These are phyloP conservation scores for Galendromus occidentalis DNA, from an alignment of 1,140 invertebrate genomes.

Conservation along the genomic window DNA sequence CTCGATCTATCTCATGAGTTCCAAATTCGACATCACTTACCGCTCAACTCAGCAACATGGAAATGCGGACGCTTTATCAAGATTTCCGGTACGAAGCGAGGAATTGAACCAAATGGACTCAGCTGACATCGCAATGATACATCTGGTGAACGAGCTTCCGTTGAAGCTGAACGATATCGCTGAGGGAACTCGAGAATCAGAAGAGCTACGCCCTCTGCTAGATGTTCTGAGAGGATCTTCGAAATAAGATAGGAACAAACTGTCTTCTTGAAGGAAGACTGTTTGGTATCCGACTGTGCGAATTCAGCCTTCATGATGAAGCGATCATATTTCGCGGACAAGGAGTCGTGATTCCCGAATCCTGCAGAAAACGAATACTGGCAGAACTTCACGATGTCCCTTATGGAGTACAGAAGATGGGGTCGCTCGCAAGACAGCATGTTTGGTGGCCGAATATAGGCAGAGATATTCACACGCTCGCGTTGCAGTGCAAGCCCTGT, in stretches of 20 bases:
- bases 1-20: constrained; percentile 24
- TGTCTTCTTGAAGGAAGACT: background rate
- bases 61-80: constrained; percentile 19
- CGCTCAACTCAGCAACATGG: constrained; percentile 19
- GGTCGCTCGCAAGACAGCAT: constrained; percentile 21
- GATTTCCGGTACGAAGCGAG: too few species aligned
- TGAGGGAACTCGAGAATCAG: background rate
- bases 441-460: constrained; percentile 26
- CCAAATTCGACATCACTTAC: constrained; percentile 26
- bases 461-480: constrained; percentile 20
- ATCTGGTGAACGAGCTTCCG: too few species aligned
- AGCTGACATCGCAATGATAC: too few species aligned
- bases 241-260: background rate
- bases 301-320: background rate
- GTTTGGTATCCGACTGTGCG: background rate
- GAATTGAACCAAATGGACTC: too few species aligned
- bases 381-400: constrained; percentile 22
- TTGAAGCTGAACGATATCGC: background rate
- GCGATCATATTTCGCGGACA: constrained; percentile 5
- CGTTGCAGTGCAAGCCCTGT: too few species aligned
- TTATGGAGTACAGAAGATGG: constrained; percentile 23
- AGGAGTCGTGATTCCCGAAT: constrained; percentile 20
- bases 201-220: constrained; percentile 4
- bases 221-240: constrained; percentile 5
- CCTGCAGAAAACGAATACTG: constrained; percentile 17